These are phyloP conservation scores for Pollenia labialis DNA, from an alignment of 2,888 invertebrate species.

Conservation along the genomic window DNA sequence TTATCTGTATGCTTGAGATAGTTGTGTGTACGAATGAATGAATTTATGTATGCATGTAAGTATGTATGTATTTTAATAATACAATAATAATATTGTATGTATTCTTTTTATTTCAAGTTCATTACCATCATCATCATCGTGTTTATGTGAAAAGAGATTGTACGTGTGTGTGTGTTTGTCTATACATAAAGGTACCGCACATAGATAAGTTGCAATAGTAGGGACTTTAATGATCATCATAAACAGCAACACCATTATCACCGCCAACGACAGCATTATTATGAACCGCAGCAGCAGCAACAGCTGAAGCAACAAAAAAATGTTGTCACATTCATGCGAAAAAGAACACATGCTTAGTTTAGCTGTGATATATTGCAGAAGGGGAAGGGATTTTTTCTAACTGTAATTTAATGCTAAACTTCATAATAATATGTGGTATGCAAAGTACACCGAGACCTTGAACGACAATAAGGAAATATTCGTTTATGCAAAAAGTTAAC, in stretches of 20 bases:
- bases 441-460: no score
- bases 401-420: constrained; percentile 12
- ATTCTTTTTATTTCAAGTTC: constrained; percentile 71
- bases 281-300: background rate
- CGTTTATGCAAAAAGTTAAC: no score
- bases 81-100: constrained; percentile 43
- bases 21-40: constrained; percentile 46
- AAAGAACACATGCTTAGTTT: constrained; percentile 18
- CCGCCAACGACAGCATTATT: constrained; percentile 33
- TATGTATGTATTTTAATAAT: constrained; percentile 48
- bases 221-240: constrained; percentile 55
- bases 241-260: constrained; percentile 25
- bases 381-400: constrained; percentile 24
- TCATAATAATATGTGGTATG: background rate
- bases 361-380: background rate
- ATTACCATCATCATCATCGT: constrained; percentile 71
- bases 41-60: background rate
- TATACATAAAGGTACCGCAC: constrained; percentile 1
- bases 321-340: constrained; percentile 24
- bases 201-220: constrained; percentile 47
- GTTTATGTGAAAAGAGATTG: constrained; percentile 68
- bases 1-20: constrained; percentile 27
- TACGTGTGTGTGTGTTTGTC: constrained; percentile 48
- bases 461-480: no score
- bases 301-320: constrained; percentile 6